These are phyloP conservation scores for Caenorhabditis brenneri DNA, from an alignment of 1,140 invertebrate species.

Conservation along the genomic window DNA sequence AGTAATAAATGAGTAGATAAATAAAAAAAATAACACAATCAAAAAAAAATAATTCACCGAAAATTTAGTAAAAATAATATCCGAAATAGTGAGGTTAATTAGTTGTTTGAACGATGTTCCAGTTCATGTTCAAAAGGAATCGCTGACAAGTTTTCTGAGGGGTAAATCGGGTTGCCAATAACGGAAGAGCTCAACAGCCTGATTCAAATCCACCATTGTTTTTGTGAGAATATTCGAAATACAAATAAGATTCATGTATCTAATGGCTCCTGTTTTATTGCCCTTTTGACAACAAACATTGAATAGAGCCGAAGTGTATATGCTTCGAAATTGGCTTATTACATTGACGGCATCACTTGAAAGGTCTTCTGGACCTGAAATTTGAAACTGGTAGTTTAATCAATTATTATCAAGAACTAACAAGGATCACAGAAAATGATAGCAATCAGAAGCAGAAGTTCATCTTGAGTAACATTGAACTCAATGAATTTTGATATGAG, in stretches of 20 bases:
- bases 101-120: too few species aligned
- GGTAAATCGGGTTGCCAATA: background rate
- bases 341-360: background rate
- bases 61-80: too few species aligned
- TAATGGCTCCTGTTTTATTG: background rate
- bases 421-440: background rate
- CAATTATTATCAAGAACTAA: too few species aligned
- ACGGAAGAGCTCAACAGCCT: background rate
- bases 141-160: constrained; percentile 10
- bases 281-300: background rate
- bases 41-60: too few species aligned
- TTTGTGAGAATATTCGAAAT: background rate
- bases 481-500: constrained; percentile 18
- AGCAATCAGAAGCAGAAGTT: background rate
- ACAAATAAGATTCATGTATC: background rate
- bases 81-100: too few species aligned
- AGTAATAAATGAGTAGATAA: too few species aligned
- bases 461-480: background rate
- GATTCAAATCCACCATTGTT: background rate
- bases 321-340: background rate
- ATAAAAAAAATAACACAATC: too few species aligned
- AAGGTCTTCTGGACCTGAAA: background rate
- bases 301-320: background rate
- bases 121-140: background rate
- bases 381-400: too few species aligned